Evolutionary conservation across 1,140 invertebrate species (phyloP).

Genomic region (Polyergus mexicanus): DNA sequence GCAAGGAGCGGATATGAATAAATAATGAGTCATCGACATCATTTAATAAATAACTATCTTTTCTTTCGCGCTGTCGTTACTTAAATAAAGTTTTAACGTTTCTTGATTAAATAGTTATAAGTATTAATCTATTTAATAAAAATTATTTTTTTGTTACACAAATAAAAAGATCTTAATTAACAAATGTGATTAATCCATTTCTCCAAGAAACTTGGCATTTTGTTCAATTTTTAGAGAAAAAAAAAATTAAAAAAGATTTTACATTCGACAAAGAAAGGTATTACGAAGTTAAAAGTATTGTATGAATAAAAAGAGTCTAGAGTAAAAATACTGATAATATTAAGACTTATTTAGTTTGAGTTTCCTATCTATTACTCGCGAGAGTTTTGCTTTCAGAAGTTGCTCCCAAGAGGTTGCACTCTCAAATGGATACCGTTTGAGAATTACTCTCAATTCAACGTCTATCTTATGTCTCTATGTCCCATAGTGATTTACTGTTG

Average conservation of each 20-base stretch:
- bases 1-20: constrained; percentile 37
- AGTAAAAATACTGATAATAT: neutral
- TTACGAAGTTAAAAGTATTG: constrained; percentile 1
- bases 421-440: constrained; percentile 47
- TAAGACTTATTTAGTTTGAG: constrained; percentile 30
- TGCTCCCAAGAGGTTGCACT: constrained; percentile 27
- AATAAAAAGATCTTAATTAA: neutral
- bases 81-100: neutral
- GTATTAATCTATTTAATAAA: neutral
- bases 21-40: constrained; percentile 33
- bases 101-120: constrained; percentile 6
- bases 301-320: neutral
- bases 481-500: constrained; percentile 7
- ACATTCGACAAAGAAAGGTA: neutral
- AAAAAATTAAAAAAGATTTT: constrained; percentile 1
- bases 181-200: neutral
- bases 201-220: neutral
- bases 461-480: constrained; percentile 8
- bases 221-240: neutral
- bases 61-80: neutral
- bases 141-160: neutral
- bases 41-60: neutral
- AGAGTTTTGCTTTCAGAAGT: constrained; percentile 37
- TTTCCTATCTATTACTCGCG: constrained; percentile 1
- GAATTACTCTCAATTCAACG: constrained; percentile 52